Evolutionary conservation across 2,797 vertebrate species (phyloP), one percentile per base, ranked within the genome.

Genomic region (Pelobates cultripes): DNA sequence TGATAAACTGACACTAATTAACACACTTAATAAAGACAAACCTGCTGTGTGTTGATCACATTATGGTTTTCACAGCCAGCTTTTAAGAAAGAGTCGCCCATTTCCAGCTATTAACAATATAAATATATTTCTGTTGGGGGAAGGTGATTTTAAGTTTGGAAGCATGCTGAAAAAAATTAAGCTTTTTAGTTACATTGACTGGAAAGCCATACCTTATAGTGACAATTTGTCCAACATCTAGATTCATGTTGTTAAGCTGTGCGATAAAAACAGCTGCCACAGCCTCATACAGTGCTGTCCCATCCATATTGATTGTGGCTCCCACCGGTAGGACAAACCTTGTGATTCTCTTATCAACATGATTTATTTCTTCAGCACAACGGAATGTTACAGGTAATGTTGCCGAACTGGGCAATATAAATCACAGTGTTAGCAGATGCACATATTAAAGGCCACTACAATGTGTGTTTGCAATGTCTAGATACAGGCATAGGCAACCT

Each of bases 231-330:
- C 97, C 98, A 66, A 94, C 90, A 85, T 96, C 94, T 88, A 99
- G 90, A n/a, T 91, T 73, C 13, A 96, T 91, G 86, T 96, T 90
- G 51, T 99, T 99, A 75, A 99, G 87, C 75, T 99, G 98, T 15
- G 97, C 97, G 17, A 99, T 99, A 84, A 99, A 99, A 86, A 99
- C 93, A 70, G 97, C 96, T 0, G 98, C 97, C 80, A 99, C 97
- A 0, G 98, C 98, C 87, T 99, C 98, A 0, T 99, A 99, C 43
- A 99, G 95, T 0, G 98, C 97, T 0, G 97, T 99, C 67, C 97
- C 98, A 0, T 99, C 98, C 98, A 99, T 99, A 92, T 99, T 99
- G 84, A 99, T 98, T 69, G 98, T 99, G 84, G 98, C 97, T 9
- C 98, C 98, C 2, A 99, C 97, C 0, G 98, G 98, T 80, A 99